Conservation (phyloP, 2,888 invertebrate species). For the Leptothorax acervorum region DNA sequence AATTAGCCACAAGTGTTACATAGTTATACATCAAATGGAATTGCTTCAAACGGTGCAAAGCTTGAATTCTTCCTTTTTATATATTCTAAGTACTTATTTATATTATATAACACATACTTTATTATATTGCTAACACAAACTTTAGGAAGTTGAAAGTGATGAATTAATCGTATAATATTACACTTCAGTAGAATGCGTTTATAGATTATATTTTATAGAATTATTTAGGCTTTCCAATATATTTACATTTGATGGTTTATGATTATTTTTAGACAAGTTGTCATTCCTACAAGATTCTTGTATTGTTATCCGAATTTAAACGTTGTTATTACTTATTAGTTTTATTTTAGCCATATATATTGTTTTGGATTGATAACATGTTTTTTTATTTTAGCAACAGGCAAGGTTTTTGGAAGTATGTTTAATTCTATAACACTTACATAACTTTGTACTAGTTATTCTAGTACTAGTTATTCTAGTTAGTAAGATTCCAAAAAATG, state of each 20-base stretch:
- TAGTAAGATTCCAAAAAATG: conserved; percentile 34
- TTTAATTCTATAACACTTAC: conserved; percentile 32
- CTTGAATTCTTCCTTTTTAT: conserved; percentile 55
- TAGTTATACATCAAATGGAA: neutral
- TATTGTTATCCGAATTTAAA: conserved; percentile 29
- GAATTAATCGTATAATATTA: conserved; percentile 44
- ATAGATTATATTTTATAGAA: neutral
- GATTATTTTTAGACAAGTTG: conserved; percentile 1
- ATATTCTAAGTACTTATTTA: conserved; percentile 40
- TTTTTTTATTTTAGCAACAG: conserved; percentile 12
- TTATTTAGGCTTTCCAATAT: conserved; percentile 45
- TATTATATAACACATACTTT: conserved; percentile 28
- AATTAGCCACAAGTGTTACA: neutral
- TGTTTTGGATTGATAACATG: conserved; percentile 21
- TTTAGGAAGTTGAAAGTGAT: conserved; percentile 56
- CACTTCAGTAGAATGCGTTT: conserved; percentile 26
- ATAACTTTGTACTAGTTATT: conserved; percentile 46
- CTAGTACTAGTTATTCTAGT: conserved; percentile 44
- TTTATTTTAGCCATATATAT: conserved; percentile 21
- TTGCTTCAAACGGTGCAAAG: conserved; percentile 22
- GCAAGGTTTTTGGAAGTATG: neutral
- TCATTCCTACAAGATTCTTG: neutral
- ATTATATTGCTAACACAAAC: conserved; percentile 24
- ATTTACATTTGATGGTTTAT: conserved; percentile 32
- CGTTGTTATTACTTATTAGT: conserved; percentile 1